Evolutionary conservation across 2,888 invertebrate genomes (phyloP).

Genomic region (Asteroscopus sphinx): DNA sequence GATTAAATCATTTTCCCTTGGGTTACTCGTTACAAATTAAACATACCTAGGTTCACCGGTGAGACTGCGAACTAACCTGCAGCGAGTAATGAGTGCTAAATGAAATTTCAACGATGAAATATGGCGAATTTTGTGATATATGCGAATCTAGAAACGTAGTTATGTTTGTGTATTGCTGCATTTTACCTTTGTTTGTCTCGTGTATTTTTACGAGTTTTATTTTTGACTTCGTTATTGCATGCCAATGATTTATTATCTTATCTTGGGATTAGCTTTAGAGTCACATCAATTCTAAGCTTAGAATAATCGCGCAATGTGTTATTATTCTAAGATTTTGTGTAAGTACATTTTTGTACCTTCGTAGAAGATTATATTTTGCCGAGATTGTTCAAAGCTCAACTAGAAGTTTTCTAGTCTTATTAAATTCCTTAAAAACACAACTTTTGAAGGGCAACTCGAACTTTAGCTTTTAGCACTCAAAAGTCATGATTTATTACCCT

Average conservation of each 20-base stretch:
- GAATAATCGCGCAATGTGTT: too few species aligned
- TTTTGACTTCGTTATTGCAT: too few species aligned
- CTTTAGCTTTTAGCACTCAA: constrained; percentile 25
- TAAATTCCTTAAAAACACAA: constrained; percentile 3
- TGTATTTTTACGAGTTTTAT: constrained; percentile 19
- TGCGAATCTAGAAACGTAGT: constrained; percentile 32
- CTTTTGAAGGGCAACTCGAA: constrained; percentile 18
- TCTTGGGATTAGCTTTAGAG: too few species aligned
- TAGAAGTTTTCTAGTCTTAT: not conserved
- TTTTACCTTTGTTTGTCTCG: constrained; percentile 16
- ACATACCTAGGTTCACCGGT: constrained; percentile 50
- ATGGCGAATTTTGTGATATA: constrained; percentile 69
- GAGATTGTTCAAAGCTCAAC: too few species aligned
- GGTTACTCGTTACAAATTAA: constrained; percentile 56
- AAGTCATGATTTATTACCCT: constrained; percentile 44
- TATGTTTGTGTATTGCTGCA: constrained; percentile 17
- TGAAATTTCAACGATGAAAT: constrained; percentile 75
- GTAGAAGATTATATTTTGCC: too few species aligned
- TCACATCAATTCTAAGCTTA: too few species aligned
- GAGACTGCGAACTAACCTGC: constrained; percentile 58
- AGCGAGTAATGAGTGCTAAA: constrained; percentile 64
- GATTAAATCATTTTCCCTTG: constrained; percentile 59
- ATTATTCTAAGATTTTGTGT: too few species aligned
- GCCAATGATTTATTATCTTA: too few species aligned
- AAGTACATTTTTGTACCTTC: too few species aligned